Base-by-base conservation (phyloP, 2,113 vertebrate species). In the Gasterosteus nipponicus region DNA sequence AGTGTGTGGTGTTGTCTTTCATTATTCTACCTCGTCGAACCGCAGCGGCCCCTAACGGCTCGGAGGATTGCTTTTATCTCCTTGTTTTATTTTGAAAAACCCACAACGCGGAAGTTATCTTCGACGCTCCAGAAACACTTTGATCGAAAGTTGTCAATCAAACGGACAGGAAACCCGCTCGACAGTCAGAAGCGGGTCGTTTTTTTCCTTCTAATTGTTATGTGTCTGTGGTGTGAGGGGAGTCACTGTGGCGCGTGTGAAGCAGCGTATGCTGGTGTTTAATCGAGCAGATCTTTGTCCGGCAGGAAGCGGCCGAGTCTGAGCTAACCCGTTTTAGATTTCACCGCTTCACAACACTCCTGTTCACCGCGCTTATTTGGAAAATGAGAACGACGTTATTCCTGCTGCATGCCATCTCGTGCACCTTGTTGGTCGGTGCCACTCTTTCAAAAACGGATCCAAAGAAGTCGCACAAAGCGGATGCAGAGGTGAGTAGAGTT, bases 381-480 rank as follows among this genome's bases (percentile, higher is more conserved):
- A 78, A 89, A 62, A 92, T 91, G 92, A 90, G 38, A 86, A 39
- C 75, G 10, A 72, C 75, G 39, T 59, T 88, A 0, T 64, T 89
- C 1, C 26, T 91, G 62, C 51, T 91, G 42, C 73, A 77, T 39
- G 63, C 39, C 56, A 35, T 73, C 58, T 78, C 76, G 2, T 88
- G 57, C 78, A 80, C 60, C 75, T 81, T 87, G 31, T 14, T 81
- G 75, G 89, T 83, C 66, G 19, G 58, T 41, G 88, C 84, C 58
- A 94, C 93, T 18, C 90, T 94, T 18, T 94, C 93, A 9, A 94
- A 91, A 87, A 87, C 81, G 1, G 93, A 94, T 57, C 84, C 81
- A 29, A 93, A 90, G 83, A 93, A 88, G 80, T 64, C 88, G 2
- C 81, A 83, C 11, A 93, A 91, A 86, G 78, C 83, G 49, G 90